Base-by-base conservation (phyloP, 2,888 invertebrate genomes). In the Andrena hattorfiana region DNA sequence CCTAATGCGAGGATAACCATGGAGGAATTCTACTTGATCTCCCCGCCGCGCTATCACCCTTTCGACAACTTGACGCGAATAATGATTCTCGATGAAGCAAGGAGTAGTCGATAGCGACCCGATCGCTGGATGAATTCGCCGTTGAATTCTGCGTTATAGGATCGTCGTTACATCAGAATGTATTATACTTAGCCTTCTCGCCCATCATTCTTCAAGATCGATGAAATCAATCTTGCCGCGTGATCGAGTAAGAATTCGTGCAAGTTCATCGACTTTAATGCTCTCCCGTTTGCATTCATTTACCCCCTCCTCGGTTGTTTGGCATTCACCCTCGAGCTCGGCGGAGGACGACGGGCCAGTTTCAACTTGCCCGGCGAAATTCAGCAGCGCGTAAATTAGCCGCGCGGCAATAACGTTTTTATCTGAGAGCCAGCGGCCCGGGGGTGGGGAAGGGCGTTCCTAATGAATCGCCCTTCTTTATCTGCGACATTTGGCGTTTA, bases 391-490 rank as follows among this genome's bases (percentile, higher is more conserved):
- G 79, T 79, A 69, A 78, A 79, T 79, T 79, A 79, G 69, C 79
- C 69, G 23, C 16, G 10, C 8, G 70, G 81, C 72, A 81, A 73
- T 81, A 72, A 81, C 62, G 67, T 81, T 81, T 81, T 72, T 81
- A 81, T 81, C 75, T 67, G 59, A 28, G 30, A 23, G 16, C 56
- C n/a, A 23, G 56, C 42, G 42, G 26, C 56, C 8, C 23, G 1
- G 56, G 16, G n/a, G 30, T 30, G 63, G 64, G 10, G 26, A n/a
- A 7, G 54, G n/a, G 23, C 35, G 81, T 26, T 49, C 49, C 60
- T 72, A 67, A 81, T 63, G 81, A 81, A 81, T 81, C 70, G 79
- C 16, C 16, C 82, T 77, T 83, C 76, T 86, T 85, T 85, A 85
- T 86, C 72, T 62, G 51, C 75, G 67, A 76, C 77, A 49, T 80